Conservation (phyloP, 92 coral and sea anemone species). For the Pocillopora grandis region DNA sequence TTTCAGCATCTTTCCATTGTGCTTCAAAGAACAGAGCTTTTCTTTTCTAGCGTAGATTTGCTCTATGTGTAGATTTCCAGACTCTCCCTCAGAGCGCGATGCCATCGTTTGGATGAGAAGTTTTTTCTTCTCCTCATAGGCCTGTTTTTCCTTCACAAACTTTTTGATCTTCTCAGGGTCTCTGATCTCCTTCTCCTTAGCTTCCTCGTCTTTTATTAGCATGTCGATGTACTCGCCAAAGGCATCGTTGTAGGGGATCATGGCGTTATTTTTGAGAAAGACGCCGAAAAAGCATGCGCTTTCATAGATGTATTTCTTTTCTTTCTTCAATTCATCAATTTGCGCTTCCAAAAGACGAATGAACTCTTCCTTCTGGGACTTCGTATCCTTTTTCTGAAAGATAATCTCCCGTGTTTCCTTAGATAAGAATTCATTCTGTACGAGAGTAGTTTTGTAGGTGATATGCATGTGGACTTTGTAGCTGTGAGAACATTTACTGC, state of each 20-base stretch:
- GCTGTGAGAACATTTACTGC: not conserved
- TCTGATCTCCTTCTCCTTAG: conserved; percentile 25
- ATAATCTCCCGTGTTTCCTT: not conserved
- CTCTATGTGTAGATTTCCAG: conserved; percentile 16
- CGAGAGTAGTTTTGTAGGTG: not conserved
- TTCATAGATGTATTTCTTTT: conserved; percentile 25
- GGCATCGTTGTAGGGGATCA: conserved; percentile 37
- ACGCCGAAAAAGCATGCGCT: conserved; percentile 28
- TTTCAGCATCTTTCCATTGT: conserved; percentile 36
- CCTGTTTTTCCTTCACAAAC: conserved; percentile 24
- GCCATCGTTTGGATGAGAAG: conserved; percentile 15
- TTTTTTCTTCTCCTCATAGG: conserved; percentile 20
- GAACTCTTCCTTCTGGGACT: conserved; percentile 10
- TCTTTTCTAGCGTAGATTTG: conserved; percentile 29
- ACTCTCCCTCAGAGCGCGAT: not conserved
- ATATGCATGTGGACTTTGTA: conserved; percentile 32
- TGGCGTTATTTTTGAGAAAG: conserved; percentile 36
- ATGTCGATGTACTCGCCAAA: conserved; percentile 45
- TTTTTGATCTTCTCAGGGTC: conserved; percentile 28
- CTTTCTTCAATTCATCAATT: conserved; percentile 13
- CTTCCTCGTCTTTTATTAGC: conserved; percentile 34
- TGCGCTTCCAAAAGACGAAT: not conserved
- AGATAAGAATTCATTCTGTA: conserved; percentile 11
- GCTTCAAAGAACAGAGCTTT: conserved; percentile 40
- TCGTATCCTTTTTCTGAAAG: not conserved